These are phyloP conservation scores for Cepaea hortensis DNA, from an alignment of 2,888 invertebrate species.

Conservation along the genomic window DNA sequence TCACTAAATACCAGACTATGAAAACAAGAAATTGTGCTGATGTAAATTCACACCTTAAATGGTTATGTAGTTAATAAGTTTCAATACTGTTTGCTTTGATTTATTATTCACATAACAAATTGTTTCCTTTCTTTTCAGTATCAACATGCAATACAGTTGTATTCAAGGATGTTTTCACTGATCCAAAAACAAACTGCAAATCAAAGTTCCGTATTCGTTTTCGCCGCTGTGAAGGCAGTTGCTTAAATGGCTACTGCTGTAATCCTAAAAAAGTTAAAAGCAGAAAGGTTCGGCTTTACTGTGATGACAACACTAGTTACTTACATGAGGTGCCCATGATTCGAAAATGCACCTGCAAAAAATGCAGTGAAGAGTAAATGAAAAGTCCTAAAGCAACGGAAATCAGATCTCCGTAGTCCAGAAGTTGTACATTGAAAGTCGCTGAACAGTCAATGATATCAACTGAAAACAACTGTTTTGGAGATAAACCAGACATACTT, in stretches of 20 bases:
- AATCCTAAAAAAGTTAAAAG: conserved; percentile 93
- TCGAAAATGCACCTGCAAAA: conserved; percentile 93
- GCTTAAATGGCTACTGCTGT: conserved; percentile 84
- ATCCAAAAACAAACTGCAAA: conserved; percentile 91
- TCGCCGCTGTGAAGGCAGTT: conserved; percentile 88
- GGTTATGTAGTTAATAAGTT: too few species aligned
- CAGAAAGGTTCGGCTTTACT: conserved; percentile 94
- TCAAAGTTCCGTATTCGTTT: conserved; percentile 92
- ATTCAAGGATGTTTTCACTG: conserved; percentile 88
- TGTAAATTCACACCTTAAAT: too few species aligned
- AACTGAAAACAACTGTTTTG: too few species aligned
- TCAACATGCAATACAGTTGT: conserved; percentile 91
- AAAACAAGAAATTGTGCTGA: too few species aligned
- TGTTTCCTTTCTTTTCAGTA: conserved; percentile 76
- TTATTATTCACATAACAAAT: background rate
- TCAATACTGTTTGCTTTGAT: too few species aligned
- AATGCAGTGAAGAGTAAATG: conserved; percentile 52
- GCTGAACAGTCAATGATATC: too few species aligned
- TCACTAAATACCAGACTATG: too few species aligned
- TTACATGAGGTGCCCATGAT: conserved; percentile 97
- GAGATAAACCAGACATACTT: too few species aligned
- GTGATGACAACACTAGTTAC: conserved; percentile 91
- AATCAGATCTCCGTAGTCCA: too few species aligned
- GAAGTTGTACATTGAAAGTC: too few species aligned
- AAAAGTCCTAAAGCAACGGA: too few species aligned